Evolutionary conservation across 2,113 vertebrate genomes (phyloP).

Genomic region (Rhadina sibilatrix): DNA sequence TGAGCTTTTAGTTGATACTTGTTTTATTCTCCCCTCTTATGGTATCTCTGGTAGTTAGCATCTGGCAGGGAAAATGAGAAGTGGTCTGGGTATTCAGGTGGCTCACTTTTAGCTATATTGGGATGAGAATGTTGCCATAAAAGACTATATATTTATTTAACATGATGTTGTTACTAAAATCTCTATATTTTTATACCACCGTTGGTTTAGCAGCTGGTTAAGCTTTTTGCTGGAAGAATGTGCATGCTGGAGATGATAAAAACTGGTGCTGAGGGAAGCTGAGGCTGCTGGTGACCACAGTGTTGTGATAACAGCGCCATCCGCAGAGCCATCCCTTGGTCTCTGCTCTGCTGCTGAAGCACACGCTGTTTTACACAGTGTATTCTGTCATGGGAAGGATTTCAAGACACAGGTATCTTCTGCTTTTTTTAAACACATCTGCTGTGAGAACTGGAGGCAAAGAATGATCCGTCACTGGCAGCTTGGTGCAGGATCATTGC

Average conservation of each 20-base stretch:
- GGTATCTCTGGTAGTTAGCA: too few relatives aligned
- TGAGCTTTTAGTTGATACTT: not conserved
- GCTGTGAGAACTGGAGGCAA: not conserved
- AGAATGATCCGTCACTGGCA: fast-evolving
- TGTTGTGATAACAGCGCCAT: not conserved
- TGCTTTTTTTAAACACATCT: not conserved
- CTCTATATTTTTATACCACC: not conserved
- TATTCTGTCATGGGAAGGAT: fast-evolving
- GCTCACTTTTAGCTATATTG: fast-evolving
- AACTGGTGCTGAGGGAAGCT: not conserved
- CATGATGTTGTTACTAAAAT: not conserved
- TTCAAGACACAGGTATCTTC: not conserved
- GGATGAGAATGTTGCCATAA: not conserved
- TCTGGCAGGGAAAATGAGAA: not conserved
- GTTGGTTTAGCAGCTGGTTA: not conserved
- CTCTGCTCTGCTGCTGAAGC: not conserved
- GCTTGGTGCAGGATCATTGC: not conserved
- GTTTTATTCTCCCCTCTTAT: not conserved
- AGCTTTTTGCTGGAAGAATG: not conserved
- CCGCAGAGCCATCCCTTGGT: not conserved
- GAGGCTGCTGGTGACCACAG: not conserved
- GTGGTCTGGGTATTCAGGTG: not conserved
- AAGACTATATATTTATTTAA: not conserved
- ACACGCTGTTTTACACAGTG: fast-evolving
- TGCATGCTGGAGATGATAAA: not conserved